Evolutionary conservation across 2,888 invertebrate genomes (phyloP).

Genomic region (Euclidia mi): DNA sequence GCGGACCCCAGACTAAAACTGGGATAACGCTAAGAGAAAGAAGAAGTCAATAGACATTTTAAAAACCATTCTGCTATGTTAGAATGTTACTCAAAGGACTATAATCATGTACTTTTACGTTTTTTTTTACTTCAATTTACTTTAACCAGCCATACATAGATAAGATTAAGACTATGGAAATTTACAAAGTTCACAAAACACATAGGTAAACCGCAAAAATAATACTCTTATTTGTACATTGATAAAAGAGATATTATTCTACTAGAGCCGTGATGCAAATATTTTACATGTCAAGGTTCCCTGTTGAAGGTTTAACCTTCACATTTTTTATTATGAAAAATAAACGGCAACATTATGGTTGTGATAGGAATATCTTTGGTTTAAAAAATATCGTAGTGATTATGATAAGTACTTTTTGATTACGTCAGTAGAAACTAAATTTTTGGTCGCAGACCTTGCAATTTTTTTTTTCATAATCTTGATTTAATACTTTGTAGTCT

Average conservation of each 20-base stretch:
- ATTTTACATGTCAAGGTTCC: conserved; percentile 76
- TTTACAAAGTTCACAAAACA: too few relatives aligned
- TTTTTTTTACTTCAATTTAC: too few relatives aligned
- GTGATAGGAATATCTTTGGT: conserved; percentile 5
- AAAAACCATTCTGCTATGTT: too few relatives aligned
- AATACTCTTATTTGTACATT: conserved; percentile 24
- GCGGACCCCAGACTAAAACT: too few relatives aligned
- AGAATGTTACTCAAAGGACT: too few relatives aligned
- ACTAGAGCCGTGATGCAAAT: conserved; percentile 64
- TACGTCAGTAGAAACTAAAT: neutral
- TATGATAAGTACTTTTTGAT: neutral
- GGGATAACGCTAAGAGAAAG: too few relatives aligned
- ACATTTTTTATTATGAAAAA: conserved; percentile 52
- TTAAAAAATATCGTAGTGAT: conserved; percentile 5
- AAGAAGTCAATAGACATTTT: too few relatives aligned
- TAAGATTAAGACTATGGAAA: too few relatives aligned
- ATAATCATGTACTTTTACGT: too few relatives aligned
- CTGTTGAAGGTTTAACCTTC: conserved; percentile 72
- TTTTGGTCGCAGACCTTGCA: neutral
- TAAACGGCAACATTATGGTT: conserved; percentile 1
- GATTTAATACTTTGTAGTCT: too few relatives aligned
- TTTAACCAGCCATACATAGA: too few relatives aligned
- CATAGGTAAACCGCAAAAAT: conserved; percentile 10
- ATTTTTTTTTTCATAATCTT: too few relatives aligned
- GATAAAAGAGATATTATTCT: conserved; percentile 51